Evolutionary conservation across 1,140 invertebrate genomes (phyloP).

Genomic region (Drosophila dunni): DNA sequence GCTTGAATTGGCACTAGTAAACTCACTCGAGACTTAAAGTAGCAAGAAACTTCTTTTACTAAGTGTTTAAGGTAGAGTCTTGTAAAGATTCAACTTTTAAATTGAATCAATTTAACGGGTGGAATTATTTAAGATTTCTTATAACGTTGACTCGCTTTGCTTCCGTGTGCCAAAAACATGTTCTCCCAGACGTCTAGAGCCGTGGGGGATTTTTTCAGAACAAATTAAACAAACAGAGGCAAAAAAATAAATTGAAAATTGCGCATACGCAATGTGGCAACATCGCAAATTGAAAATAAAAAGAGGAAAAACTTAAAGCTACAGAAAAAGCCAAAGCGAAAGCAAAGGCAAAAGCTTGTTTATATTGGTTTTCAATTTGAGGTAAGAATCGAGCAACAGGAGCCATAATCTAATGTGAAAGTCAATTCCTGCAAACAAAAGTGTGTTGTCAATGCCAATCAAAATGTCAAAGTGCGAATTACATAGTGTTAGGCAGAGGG

Average conservation of each 20-base stretch:
- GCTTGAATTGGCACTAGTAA: neutral
- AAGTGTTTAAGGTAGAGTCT: too few relatives aligned
- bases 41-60: too few relatives aligned
- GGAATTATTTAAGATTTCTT: neutral
- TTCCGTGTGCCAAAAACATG: slow-evolving; percentile 13
- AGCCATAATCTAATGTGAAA: slow-evolving; percentile 44
- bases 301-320: slow-evolving; percentile 41
- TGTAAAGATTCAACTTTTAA: too few relatives aligned
- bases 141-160: neutral
- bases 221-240: slow-evolving; percentile 28
- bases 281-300: neutral
- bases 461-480: slow-evolving; percentile 77
- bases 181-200: slow-evolving; percentile 62
- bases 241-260: slow-evolving; percentile 55
- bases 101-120: too few relatives aligned
- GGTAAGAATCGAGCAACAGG: slow-evolving; percentile 3
- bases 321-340: slow-evolving; percentile 21
- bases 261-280: slow-evolving; percentile 51
- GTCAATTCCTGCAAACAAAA: slow-evolving; percentile 56
- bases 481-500: slow-evolving; percentile 25
- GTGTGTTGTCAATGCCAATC: slow-evolving; percentile 78
- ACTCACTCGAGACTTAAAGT: too few relatives aligned
- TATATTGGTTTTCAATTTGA: slow-evolving; percentile 70
- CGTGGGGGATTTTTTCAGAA: slow-evolving; percentile 41
- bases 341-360: slow-evolving; percentile 51